A percentile compares a stretch with the other conserved stretches of the same genome.
Conservation (phyloP, 92 coral and sea anemone genomes). For the Nematostella vectensis region DNA sequence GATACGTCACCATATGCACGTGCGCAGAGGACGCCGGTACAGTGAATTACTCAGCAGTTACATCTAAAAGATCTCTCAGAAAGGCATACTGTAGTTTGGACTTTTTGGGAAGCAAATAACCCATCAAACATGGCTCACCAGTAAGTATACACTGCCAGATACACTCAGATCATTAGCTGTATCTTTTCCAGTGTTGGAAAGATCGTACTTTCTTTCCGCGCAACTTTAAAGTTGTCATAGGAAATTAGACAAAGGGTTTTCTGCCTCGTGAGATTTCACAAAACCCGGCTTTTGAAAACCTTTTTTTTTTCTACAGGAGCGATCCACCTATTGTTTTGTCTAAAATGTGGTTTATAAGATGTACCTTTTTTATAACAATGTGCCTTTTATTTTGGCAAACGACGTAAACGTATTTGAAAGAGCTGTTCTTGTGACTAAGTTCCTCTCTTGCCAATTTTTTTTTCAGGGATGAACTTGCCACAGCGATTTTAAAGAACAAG, state of each 20-base stretch:
- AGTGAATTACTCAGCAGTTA: slow-evolving; percentile 76
- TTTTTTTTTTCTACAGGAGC: background rate
- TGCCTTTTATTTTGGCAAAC: too few relatives aligned
- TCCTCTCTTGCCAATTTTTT: slow-evolving; percentile 1
- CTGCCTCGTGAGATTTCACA: slow-evolving; percentile 37
- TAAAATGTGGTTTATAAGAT: too few relatives aligned
- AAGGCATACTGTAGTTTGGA: slow-evolving; percentile 1
- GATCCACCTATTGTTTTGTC: slow-evolving; percentile 4
- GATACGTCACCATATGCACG: slow-evolving; percentile 88
- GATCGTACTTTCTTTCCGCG: background rate
- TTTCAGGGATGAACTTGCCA: slow-evolving; percentile 89
- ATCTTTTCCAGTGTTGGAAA: background rate
- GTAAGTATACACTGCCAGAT: slow-evolving; percentile 25
- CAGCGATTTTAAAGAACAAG: slow-evolving; percentile 91
- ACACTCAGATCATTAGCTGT: background rate
- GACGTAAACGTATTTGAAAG: too few relatives aligned
- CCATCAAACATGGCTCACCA: slow-evolving; percentile 52
- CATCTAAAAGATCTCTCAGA: slow-evolving; percentile 19
- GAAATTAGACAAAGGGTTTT: slow-evolving; percentile 14
- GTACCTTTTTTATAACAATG: too few relatives aligned
- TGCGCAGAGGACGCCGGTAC: slow-evolving; percentile 93
- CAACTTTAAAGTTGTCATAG: background rate
- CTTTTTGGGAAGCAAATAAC: background rate
- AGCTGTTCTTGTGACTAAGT: too few relatives aligned
- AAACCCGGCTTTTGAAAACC: slow-evolving; percentile 6